Evolutionary conservation across 2,888 invertebrate species (phyloP).

Genomic region (Lasioglossum pauxillum): DNA sequence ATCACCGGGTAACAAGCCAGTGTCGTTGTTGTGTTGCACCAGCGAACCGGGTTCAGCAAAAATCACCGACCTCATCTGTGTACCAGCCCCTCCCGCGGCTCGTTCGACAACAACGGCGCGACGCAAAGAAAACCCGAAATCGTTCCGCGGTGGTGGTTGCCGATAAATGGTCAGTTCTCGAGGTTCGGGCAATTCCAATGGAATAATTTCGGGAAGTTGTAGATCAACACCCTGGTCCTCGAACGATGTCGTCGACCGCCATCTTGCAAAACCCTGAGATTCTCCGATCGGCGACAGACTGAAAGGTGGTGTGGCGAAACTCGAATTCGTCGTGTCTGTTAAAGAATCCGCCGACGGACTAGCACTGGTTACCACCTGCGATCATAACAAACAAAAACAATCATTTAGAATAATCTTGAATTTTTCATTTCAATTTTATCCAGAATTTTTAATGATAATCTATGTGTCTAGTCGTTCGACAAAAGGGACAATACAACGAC

Average conservation of each 20-base stretch:
- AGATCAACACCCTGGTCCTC: slow-evolving; percentile 89
- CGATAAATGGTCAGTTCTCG: slow-evolving; percentile 91
- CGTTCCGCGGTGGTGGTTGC: slow-evolving; percentile 93
- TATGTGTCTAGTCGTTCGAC: background rate
- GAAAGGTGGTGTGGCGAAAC: slow-evolving; percentile 94
- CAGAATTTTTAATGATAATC: no score
- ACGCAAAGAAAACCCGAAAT: slow-evolving; percentile 97
- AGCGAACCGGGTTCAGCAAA: slow-evolving; percentile 96
- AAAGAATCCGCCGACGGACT: slow-evolving; percentile 94
- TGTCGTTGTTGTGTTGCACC: slow-evolving; percentile 87
- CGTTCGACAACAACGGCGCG: slow-evolving; percentile 94
- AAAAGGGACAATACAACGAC: background rate
- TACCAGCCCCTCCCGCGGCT: slow-evolving; percentile 84
- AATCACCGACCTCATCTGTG: slow-evolving; percentile 90
- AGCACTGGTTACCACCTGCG: slow-evolving; percentile 90
- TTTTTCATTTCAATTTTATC: background rate
- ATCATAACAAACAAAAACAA: slow-evolving; percentile 9
- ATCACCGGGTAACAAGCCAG: slow-evolving; percentile 97
- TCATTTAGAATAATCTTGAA: background rate
- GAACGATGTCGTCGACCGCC: slow-evolving; percentile 91
- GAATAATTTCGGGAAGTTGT: slow-evolving; percentile 89
- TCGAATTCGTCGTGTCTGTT: slow-evolving; percentile 94
- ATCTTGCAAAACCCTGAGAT: slow-evolving; percentile 92
- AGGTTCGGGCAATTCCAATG: slow-evolving; percentile 89
- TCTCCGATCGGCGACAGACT: slow-evolving; percentile 94